phyloP scores from a whole-genome alignment of 2,113 vertebrate species.

The Halcyon senegalensis region DNA sequence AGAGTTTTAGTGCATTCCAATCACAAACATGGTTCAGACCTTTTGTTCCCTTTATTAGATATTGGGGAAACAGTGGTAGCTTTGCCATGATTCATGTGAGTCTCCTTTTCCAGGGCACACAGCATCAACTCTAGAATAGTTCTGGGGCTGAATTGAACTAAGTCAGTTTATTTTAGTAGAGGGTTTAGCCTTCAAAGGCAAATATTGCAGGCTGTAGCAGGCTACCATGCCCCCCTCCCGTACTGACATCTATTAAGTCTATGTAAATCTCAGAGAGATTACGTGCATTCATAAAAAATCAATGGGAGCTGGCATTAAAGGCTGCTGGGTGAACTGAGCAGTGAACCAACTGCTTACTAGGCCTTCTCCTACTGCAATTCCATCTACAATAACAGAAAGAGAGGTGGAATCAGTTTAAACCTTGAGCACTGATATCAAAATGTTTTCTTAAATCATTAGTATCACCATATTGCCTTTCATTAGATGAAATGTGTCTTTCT shows the following conservation, averaged over 20 bases:
- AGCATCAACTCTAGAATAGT: background rate
- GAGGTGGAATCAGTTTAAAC: background rate
- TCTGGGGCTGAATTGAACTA: background rate
- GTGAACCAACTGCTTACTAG: background rate
- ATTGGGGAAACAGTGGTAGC: background rate
- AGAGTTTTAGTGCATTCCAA: background rate
- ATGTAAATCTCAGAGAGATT: background rate
- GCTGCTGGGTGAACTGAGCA: background rate
- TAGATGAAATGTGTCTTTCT: slow-evolving; percentile 1
- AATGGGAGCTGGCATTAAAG: background rate
- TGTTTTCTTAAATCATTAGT: slow-evolving; percentile 43
- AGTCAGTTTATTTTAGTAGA: background rate
- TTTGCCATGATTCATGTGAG: background rate
- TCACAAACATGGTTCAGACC: background rate
- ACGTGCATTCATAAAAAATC: background rate
- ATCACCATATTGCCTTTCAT: background rate
- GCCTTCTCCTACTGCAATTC: slow-evolving; percentile 28
- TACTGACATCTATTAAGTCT: background rate
- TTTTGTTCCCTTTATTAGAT: background rate
- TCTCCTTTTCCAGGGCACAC: background rate
- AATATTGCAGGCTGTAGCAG: background rate
- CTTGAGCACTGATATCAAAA: background rate
- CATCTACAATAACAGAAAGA: background rate
- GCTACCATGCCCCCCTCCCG: background rate
- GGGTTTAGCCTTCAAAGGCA: background rate